phyloP scores from a whole-genome alignment of 92 coral and sea anemone genomes.

The Pocillopora grandis region DNA sequence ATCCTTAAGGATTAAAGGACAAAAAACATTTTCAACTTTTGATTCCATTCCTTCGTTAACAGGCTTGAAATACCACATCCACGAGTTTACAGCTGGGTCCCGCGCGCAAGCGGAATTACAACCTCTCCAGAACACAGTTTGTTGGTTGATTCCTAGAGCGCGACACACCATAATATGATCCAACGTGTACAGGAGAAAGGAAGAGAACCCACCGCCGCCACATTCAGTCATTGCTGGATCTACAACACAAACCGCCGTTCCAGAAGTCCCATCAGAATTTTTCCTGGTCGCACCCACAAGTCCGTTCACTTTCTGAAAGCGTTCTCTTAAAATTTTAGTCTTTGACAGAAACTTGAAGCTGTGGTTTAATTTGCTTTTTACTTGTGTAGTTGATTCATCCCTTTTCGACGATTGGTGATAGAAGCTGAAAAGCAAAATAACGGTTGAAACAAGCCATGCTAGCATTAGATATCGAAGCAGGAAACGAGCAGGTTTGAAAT shows the following conservation, averaged over 20 bases:
- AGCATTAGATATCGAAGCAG: too few species aligned
- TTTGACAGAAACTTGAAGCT: background rate
- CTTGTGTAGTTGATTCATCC: background rate
- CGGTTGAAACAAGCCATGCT: too few species aligned
- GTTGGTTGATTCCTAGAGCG: conserved; percentile 39
- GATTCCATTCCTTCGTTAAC: conserved; percentile 56
- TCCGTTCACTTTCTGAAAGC: background rate
- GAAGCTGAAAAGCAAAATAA: background rate
- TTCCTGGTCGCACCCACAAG: conserved; percentile 26
- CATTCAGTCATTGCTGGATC: conserved; percentile 63
- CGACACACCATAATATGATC: conserved; percentile 55
- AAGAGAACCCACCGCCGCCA: conserved; percentile 58
- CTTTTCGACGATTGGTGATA: background rate
- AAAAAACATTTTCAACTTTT: conserved; percentile 47
- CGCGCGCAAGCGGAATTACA: conserved; percentile 63
- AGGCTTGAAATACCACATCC: conserved; percentile 79
- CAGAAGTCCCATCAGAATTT: background rate
- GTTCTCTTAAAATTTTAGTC: background rate
- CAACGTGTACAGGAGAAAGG: conserved; percentile 49
- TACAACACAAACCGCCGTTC: conserved; percentile 53
- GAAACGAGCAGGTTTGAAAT: too few species aligned
- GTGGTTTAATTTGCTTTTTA: background rate
- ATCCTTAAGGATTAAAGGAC: conserved; percentile 7
- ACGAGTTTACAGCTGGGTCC: conserved; percentile 57
- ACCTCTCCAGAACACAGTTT: conserved; percentile 67